Evolutionary conservation across 1,140 invertebrate genomes (phyloP).

Genomic region (Microplitis mediator): DNA sequence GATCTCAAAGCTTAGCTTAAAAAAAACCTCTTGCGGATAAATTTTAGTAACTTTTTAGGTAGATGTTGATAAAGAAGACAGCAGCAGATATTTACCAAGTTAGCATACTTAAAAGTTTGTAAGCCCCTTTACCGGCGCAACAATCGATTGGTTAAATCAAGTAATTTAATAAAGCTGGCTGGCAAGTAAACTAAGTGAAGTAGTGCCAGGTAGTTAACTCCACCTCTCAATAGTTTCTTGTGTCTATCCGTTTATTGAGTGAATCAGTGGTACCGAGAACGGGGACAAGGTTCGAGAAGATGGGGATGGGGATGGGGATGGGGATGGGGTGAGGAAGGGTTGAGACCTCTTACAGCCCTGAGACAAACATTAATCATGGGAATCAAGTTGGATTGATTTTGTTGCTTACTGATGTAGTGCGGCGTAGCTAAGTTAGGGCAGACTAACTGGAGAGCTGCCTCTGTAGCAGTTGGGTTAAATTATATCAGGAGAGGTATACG

Average conservation of each 20-base stretch:
- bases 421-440: background rate
- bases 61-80: background rate
- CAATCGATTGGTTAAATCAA: background rate
- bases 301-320: no score
- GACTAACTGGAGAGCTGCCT: constrained; percentile 13
- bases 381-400: constrained; percentile 30
- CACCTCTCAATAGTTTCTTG: no score
- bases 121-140: background rate
- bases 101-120: background rate
- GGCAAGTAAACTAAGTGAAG: background rate
- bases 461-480: background rate
- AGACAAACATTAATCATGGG: constrained; percentile 26
- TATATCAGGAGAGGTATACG: background rate
- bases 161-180: background rate
- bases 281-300: no score
- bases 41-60: no score
- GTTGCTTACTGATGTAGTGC: constrained; percentile 3
- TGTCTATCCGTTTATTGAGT: no score
- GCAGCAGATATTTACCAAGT: background rate
- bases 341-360: background rate
- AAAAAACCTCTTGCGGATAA: no score
- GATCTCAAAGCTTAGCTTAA: no score
- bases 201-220: no score
- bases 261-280: no score
- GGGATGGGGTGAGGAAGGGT: background rate